Base-by-base conservation (phyloP, 2,888 invertebrate species). In the Girardia tigrina region DNA sequence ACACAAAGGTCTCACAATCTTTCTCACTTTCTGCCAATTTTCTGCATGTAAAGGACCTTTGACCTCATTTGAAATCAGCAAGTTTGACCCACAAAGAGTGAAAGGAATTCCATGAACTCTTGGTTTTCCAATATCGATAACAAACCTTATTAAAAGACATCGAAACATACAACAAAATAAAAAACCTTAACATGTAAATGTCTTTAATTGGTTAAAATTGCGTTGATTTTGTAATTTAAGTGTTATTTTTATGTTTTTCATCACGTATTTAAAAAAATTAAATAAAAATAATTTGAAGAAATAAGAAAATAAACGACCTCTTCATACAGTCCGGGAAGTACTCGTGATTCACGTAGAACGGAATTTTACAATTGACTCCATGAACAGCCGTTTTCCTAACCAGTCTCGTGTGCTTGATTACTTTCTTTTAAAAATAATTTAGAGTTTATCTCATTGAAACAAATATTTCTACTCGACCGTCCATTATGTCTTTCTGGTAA, bases 261-360 rank as follows among this genome's bases (percentile, higher is more conserved):
- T n/a, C n/a, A n/a, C n/a, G n/a, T n/a, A n/a, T n/a, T n/a, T n/a
- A n/a, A n/a, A n/a, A n/a, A n/a, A n/a, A n/a, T n/a, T n/a, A n/a
- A n/a, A n/a, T n/a, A n/a, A n/a, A n/a, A n/a, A n/a, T n/a, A n/a
- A n/a, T 8, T 16, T 12, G 36, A 36, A 36, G 16, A 12, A 36
- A 12, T 36, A 12, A 36, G 8, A 12, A 36, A 12, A 36, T 12
- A 36, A 12, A 8, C 36, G n/a, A 56, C 56, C 56, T 56, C 23
- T n/a, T 56, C n/a, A 56, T 56, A 56, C 56, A 56, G 56, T 56
- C 56, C n/a, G 56, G 56, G 23, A 12, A 56, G 23, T 56, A 56
- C n/a, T 56, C 56, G 23, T 56, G n/a, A 20, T 56, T n/a, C n/a
- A 56, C n/a, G 23, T 56, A 56, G 23, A 56, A 56, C 23, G 56